Conservation (phyloP, 1,140 invertebrate genomes). For the Dendroctonus ponderosae region DNA sequence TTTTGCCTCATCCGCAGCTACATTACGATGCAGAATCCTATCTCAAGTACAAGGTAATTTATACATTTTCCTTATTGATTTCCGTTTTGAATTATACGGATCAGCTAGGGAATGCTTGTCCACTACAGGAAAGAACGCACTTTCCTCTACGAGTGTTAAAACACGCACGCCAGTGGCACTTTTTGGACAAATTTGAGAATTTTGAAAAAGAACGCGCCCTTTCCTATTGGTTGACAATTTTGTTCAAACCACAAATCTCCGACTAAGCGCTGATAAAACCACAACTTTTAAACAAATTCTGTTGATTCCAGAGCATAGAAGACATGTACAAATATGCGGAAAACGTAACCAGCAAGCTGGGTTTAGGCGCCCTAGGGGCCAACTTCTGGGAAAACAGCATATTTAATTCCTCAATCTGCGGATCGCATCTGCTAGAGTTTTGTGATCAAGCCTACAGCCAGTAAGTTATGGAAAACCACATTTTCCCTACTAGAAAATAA, state of each 20-base stretch:
- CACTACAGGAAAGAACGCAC: too few species aligned
- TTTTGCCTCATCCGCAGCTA: conserved; percentile 56
- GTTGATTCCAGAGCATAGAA: conserved; percentile 28
- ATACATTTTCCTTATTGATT: too few species aligned
- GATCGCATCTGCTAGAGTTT: conserved; percentile 48
- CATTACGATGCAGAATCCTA: conserved; percentile 59
- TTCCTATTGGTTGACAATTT: not conserved
- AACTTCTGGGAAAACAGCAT: conserved; percentile 57
- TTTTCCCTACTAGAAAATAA: not conserved
- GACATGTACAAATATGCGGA: conserved; percentile 55
- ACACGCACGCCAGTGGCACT: too few species aligned
- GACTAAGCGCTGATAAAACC: too few species aligned
- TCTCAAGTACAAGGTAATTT: conserved; percentile 57
- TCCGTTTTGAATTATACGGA: too few species aligned
- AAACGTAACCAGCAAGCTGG: conserved; percentile 51
- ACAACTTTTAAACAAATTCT: not conserved
- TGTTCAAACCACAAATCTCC: not conserved
- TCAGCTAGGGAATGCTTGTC: not conserved
- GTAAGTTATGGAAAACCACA: conserved; percentile 24
- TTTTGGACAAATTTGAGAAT: not conserved
- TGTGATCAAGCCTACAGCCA: conserved; percentile 32
- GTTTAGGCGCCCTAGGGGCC: conserved; percentile 53
- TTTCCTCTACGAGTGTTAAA: too few species aligned
- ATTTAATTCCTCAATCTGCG: conserved; percentile 54
- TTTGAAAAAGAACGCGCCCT: not conserved